These are phyloP conservation scores for Tanypteryx hageni DNA, from an alignment of 2,888 invertebrate species.

Conservation along the genomic window DNA sequence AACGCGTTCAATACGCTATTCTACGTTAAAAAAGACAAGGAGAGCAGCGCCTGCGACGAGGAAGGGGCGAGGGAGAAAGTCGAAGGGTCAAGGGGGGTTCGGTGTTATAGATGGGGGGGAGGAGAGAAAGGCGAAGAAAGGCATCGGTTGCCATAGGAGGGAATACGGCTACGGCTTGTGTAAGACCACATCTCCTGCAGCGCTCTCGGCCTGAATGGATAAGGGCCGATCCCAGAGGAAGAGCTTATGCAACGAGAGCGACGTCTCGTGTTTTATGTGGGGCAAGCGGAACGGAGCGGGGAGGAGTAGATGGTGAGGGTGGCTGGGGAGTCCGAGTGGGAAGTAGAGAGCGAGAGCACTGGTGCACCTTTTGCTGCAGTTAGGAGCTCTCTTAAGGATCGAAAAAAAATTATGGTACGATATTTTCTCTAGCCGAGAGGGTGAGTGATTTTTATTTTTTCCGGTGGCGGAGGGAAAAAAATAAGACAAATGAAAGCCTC, in stretches of 20 bases:
- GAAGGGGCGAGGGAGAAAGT: background rate
- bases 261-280: background rate
- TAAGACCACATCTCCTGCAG: background rate
- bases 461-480: background rate
- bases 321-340: no score
- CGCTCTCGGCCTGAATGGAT: background rate
- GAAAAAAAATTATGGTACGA: background rate
- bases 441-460: no score
- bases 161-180: no score
- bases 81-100: background rate
- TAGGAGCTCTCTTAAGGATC: background rate
- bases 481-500: background rate
- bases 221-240: background rate
- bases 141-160: no score
- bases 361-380: background rate
- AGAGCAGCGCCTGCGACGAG: background rate
- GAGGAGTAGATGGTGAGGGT: no score
- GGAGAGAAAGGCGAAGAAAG: background rate
- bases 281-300: background rate
- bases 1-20: background rate
- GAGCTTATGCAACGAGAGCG: background rate
- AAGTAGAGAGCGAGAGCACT: background rate
- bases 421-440: no score
- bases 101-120: background rate
- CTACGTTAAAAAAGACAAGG: background rate